A percentile compares a stretch with the other conserved stretches of the same genome.
Conservation (phyloP, 2,113 vertebrate species). For the Vicugna pacos region DNA sequence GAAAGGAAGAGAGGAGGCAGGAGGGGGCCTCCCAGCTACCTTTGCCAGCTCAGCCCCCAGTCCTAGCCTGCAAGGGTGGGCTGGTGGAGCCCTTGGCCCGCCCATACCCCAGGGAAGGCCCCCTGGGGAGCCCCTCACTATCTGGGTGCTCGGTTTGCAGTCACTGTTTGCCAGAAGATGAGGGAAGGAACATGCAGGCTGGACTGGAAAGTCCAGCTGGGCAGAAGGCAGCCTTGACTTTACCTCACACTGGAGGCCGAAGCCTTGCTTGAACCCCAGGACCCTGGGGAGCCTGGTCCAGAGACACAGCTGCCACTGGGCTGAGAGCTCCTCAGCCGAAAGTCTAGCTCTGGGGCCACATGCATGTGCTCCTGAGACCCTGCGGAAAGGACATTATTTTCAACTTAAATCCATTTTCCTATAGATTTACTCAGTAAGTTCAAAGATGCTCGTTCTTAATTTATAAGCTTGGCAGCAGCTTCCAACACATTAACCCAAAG, state of each 20-base stretch:
- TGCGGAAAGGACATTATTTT: constrained; percentile 17
- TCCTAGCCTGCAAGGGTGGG: background rate
- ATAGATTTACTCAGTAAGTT: background rate
- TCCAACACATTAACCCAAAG: background rate
- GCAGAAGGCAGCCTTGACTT: background rate
- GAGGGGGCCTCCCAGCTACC: background rate
- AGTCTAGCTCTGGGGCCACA: background rate
- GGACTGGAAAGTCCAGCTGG: constrained; percentile 74
- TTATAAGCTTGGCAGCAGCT: background rate
- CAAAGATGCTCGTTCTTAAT: background rate
- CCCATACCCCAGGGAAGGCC: background rate
- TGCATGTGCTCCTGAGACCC: background rate
- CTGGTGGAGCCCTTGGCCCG: background rate
- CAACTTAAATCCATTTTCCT: constrained; percentile 16
- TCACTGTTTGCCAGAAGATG: constrained; percentile 36
- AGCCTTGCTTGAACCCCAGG: background rate
- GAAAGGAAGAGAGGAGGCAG: no score
- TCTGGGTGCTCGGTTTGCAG: background rate
- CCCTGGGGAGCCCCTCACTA: constrained; percentile 31
- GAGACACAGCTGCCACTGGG: background rate
- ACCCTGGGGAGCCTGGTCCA: background rate
- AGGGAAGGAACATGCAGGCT: constrained; percentile 33
- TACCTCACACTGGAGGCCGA: background rate
- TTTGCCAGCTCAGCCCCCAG: background rate
- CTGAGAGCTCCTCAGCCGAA: background rate